These are phyloP conservation scores for Odocoileus hemionus DNA, from an alignment of 2,113 vertebrate species.

Conservation along the genomic window DNA sequence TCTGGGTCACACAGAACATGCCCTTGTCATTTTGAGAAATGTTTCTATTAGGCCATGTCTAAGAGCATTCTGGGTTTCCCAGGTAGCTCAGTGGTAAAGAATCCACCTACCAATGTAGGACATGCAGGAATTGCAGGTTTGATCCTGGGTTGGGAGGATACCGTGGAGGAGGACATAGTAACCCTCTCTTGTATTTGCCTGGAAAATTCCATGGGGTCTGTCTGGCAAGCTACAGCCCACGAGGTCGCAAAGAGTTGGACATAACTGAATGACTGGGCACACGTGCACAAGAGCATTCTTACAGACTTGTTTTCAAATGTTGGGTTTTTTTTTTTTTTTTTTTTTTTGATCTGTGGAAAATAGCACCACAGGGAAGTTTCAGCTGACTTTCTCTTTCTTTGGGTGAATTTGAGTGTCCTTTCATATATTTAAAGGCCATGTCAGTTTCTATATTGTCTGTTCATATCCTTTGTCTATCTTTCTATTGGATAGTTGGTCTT, in stretches of 20 bases:
- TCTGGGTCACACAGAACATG: not conserved
- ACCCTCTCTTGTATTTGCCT: not conserved
- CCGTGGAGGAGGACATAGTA: not conserved
- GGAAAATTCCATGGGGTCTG: not conserved
- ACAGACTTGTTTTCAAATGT: not conserved
- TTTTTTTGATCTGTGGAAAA: not conserved
- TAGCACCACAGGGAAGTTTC: not conserved
- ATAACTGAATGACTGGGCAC: fast-evolving
- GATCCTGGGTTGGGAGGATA: not conserved
- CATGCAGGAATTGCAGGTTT: not conserved
- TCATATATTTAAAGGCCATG: not conserved
- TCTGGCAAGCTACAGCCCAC: not conserved
- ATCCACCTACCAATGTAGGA: not conserved
- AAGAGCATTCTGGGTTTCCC: not conserved
- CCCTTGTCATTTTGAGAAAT: not conserved
- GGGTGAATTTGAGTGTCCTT: not conserved
- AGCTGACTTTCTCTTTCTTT: not conserved
- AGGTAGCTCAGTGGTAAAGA: not conserved
- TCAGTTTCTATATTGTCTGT: not conserved
- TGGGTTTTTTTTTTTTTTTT: not conserved
- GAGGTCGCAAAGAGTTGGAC: not conserved
- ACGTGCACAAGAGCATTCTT: fast-evolving
- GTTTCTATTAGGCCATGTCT: not conserved
- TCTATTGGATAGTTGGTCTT: not conserved
- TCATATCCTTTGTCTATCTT: not conserved